phyloP scores from a whole-genome alignment of 35 echinoderm and acorn worm genomes.

The Apostichopus japonicus region DNA sequence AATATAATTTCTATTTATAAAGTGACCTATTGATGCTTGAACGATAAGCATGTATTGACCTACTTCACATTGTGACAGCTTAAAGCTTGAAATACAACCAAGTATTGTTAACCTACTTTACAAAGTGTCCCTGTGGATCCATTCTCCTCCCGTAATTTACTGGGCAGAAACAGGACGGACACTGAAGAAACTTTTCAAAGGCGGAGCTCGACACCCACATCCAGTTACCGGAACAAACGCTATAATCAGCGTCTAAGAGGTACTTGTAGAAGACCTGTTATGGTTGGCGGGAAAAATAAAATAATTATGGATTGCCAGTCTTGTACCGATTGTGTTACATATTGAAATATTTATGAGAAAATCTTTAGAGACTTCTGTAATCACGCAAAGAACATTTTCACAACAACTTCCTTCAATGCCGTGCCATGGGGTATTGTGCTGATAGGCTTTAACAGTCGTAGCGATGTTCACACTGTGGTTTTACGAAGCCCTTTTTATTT shows the following conservation, averaged over 20 bases:
- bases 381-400: neutral
- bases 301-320: too few species aligned
- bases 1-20: too few species aligned
- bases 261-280: constrained; percentile 75
- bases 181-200: constrained; percentile 91
- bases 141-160: constrained; percentile 89
- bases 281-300: too few species aligned
- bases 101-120: constrained; percentile 51
- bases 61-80: too few species aligned
- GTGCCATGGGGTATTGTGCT: neutral
- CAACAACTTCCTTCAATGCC: neutral
- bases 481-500: too few species aligned
- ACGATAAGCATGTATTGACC: too few species aligned
- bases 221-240: constrained; percentile 96
- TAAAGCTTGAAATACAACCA: too few species aligned
- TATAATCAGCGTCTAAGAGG: constrained; percentile 93
- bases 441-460: too few species aligned
- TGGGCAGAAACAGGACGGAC: constrained; percentile 96
- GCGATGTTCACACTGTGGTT: too few species aligned
- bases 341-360: too few species aligned
- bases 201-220: constrained; percentile 99
- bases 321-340: too few species aligned
- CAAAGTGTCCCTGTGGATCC: constrained; percentile 85
- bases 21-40: too few species aligned
- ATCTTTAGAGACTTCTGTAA: neutral